Base-by-base conservation (phyloP, 64 coral and sea anemone genomes). In the Exaiptasia diaphana region DNA sequence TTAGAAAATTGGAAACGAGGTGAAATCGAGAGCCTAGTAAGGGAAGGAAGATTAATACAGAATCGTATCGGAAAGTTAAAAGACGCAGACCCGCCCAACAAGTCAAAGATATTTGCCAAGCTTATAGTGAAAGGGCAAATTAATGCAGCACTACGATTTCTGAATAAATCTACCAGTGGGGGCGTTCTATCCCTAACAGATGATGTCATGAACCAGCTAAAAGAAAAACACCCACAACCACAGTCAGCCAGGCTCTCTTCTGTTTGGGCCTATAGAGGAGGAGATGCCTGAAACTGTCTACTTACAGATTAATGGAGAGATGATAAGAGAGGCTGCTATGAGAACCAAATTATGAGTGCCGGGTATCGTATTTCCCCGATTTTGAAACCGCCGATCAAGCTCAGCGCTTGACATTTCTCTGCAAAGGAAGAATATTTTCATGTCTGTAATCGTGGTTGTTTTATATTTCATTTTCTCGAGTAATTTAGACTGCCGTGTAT, bases 41-140 rank as follows among this genome's bases (percentile, higher is more conserved):
- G 75, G 50, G 52, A 78, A 59, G 32, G 75, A 7, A 50, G 75
- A 35, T 58, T 78, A 58, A 78, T 57, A 57, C 53, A 78, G 41
- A 53, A 53, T 78, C 75, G 75, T 57, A 78, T 78, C 34, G 50
- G 52, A 57, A 78, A 59, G 56, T 21, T 52, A 11, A 73, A 73
- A 40, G 38, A 41, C 39, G 42, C 69, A 73, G 0, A 55, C 25
- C 3, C 52, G 25, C 52, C 20, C 20, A 23, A 55, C 4, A 55
- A 23, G 25, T 55, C 3, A 55, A 55, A 55, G 1, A 3, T 55
- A 4, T 55, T 55, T 55, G 52, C 52, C 0, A 55, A 55, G 52
- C 52, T 55, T 23, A 23, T 55, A 20, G 25, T 55, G 52, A 23
- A 55, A 55, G 52, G 52, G 52, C 52, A 5, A 55, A 55, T 55